Base-by-base conservation (phyloP, 23 tunicate genomes). In the Trididemnum miniatum region DNA sequence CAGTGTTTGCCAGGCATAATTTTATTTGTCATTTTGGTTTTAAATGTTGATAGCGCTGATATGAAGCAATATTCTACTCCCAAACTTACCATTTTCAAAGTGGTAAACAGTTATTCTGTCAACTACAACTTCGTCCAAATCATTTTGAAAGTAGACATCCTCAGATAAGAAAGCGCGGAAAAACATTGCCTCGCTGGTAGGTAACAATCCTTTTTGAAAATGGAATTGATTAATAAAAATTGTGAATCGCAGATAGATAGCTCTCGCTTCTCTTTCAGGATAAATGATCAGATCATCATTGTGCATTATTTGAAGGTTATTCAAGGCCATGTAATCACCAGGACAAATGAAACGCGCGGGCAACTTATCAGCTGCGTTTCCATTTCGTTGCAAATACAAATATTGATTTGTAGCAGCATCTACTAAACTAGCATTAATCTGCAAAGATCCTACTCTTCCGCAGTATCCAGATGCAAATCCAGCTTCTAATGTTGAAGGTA, bases 81-180 rank as follows among this genome's bases (percentile, higher is more conserved):
- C n/a, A n/a, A n/a, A n/a, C n/a, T n/a, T n/a, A n/a, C n/a, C n/a
- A n/a, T n/a, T n/a, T n/a, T n/a, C n/a, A n/a, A n/a, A n/a, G n/a
- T n/a, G n/a, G n/a, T n/a, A n/a, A n/a, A n/a, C n/a, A n/a, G n/a
- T n/a, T n/a, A n/a, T n/a, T n/a, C n/a, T n/a, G n/a, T n/a, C n/a
- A n/a, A n/a, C n/a, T n/a, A n/a, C n/a, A 7, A 44, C 54, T 9
- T 9, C 4, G 29, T 73, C 79, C 2, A 7, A 5, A 9, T 73
- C 79, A 2, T 26, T 3, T 5, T 73, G 79, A 2, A 73, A 24
- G 38, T 15, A 73, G 2, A n/a, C 9, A 24, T 73, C 79, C 54
- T 77, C 82, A 2, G 82, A 77, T 2, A 77, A 54, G 40, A 23
- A 77, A 2, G 66, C 82, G 26, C 59, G 79, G 24, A 73, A 39